Base-by-base conservation (phyloP, 2,113 vertebrate genomes). In the Plestiodon gilberti region DNA sequence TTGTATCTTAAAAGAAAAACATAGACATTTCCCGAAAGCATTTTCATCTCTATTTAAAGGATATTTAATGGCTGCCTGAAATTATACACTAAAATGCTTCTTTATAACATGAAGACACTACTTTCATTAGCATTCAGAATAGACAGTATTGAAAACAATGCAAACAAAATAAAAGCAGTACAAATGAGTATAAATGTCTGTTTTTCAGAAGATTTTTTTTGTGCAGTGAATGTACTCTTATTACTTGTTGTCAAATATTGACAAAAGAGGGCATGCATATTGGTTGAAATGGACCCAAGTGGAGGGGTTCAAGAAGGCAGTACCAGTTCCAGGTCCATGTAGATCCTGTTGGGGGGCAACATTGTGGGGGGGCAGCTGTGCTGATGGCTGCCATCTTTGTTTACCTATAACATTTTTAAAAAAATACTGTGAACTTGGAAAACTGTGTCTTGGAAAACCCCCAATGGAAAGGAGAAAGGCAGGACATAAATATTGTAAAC, bases 1-100 rank as follows among this genome's bases (percentile, higher is more conserved):
- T 83, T 90, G 38, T 94, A 7, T 75, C 33, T 40, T 67, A 90
- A 89, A 10, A 65, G 17, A 64, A 73, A 15, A 73, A 33, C 80
- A 74, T 10, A 57, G 17, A 1, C 17, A 71, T 6, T 91, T 89
- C 57, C 73, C 78, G 25, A 40, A 4, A 59, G 2, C 0, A 23
- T 73, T 88, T 85, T 87, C n/a, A 74, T 9, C 76, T 92, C 78
- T 81, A n/a, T 82, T 89, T 89, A 1, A 0, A 43, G 90, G 5
- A n/a, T n/a, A n/a, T n/a, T n/a, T n/a, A n/a, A n/a, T n/a, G n/a
- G n/a, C 1, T 86, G 28, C 1, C 78, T 81, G 73, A 84, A 35
- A 40, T 79, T 17, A 4, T 62, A 20, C 5, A 13, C 62, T 61
- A 86, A 87, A 86, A 86, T 17, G 62, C 88, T 81, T 93, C 4